Conservation (phyloP, 2,113 vertebrate genomes). For the Hirundichthys speculiger region DNA sequence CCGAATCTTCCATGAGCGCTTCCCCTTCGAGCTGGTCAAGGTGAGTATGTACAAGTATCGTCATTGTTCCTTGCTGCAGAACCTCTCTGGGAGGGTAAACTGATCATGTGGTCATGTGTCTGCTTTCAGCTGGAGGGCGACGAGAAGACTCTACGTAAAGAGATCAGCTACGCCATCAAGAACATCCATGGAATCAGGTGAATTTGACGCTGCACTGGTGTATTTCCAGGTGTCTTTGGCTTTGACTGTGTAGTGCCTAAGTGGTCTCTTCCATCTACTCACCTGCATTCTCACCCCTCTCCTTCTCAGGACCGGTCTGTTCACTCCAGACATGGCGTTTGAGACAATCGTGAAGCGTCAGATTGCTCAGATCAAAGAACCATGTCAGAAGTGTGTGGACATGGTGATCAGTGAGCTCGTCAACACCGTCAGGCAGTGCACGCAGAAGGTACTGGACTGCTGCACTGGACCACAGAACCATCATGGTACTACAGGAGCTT, state of each 20-base stretch:
- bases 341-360: conserved; percentile 98
- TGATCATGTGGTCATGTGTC: neutral
- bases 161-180: conserved; percentile 97
- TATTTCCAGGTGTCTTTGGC: too few relatives aligned
- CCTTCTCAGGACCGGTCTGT: conserved; percentile 91
- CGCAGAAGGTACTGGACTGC: conserved; percentile 83
- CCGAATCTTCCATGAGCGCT: conserved; percentile 94
- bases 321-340: conserved; percentile 98
- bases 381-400: conserved; percentile 98
- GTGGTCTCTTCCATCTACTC: neutral
- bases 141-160: conserved; percentile 91
- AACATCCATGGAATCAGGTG: conserved; percentile 96
- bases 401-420: conserved; percentile 97
- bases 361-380: conserved; percentile 96
- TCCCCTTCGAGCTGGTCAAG: conserved; percentile 97
- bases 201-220: neutral
- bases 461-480: too few relatives aligned
- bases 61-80: neutral
- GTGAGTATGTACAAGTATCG: conserved; percentile 60
- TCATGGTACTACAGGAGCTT: too few relatives aligned
- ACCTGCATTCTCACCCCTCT: neutral
- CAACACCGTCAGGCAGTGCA: conserved; percentile 96
- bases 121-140: conserved; percentile 59
- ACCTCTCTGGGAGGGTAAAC: neutral
- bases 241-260: neutral